phyloP scores from a whole-genome alignment of 2,113 vertebrate genomes.

The Nesoenas mayeri region DNA sequence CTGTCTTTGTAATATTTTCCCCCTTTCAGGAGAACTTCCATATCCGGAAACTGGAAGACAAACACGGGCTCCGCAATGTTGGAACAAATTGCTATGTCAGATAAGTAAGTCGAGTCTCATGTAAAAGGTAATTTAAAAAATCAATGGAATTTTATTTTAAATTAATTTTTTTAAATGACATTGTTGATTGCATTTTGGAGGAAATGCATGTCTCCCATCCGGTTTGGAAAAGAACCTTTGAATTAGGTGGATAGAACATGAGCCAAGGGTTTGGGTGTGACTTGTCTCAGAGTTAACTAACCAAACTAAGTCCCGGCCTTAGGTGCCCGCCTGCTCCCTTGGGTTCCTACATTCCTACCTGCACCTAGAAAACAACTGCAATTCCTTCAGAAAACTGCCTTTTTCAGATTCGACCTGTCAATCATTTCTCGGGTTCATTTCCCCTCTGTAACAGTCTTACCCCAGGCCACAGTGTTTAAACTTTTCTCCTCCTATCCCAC shows the following conservation, averaged over 20 bases:
- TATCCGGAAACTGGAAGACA: slow-evolving; percentile 99
- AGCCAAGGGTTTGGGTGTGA: background rate
- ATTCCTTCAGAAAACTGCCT: background rate
- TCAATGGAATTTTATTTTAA: background rate
- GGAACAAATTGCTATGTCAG: slow-evolving; percentile 99
- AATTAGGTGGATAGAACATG: background rate
- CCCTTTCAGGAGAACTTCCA: slow-evolving; percentile 92
- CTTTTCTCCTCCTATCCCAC: background rate
- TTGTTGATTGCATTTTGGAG: background rate
- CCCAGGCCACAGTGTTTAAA: background rate
- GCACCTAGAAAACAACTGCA: background rate
- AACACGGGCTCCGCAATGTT: slow-evolving; percentile 98
- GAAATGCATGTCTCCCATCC: background rate
- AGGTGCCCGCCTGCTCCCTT: accelerated
- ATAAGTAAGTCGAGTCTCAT: slow-evolving; percentile 83
- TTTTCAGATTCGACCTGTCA: background rate
- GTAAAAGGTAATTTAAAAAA: slow-evolving; percentile 11
- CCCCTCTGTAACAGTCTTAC: background rate
- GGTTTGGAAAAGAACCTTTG: background rate
- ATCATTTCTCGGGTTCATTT: background rate
- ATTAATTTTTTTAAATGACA: accelerated
- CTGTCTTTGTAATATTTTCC: slow-evolving; percentile 42
- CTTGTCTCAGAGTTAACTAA: background rate
- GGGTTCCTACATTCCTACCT: background rate
- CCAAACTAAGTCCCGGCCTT: background rate